Evolutionary conservation across 2,797 vertebrate genomes (phyloP), one percentile per base, ranked within the genome.

Genomic region (Intellagama lesueurii): DNA sequence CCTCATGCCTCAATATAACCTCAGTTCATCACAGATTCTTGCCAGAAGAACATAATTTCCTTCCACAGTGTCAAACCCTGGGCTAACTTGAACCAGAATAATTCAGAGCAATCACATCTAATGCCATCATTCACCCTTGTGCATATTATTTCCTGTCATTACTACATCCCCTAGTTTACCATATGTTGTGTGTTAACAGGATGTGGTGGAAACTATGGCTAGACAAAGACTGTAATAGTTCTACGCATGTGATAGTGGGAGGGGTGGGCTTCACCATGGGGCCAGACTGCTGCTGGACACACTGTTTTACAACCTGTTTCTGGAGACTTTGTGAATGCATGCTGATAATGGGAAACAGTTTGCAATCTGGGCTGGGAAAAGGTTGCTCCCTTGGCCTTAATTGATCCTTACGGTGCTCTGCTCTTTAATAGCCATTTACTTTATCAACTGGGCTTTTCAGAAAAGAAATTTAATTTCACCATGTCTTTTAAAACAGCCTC

Each of bases 381-480:
- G 66, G 22, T 24, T 70, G n/a, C 66, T 80, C 64, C 69, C 70
- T 87, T 66, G 47, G 19, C 24, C 26, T 72, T 70, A 49, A 81
- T 30, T 60, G 68, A 32, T 81, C 86, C 56, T 72, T 60, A 52
- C 52, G 14, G 19, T 81, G 16, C 49, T 56, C 32, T 81, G 47
- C 66, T 7, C 32, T 81, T 81, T 49, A 44, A 78, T 68, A 44
- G 49, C 40, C 44, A 79, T 87, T 87, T 87, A 47, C 66, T 44
- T 81, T 40, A 87, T 81, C 68, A 87, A 32, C 68, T 80, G 68
- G 68, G 47, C 66, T 22, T 81, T 81, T 72, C 78, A 81, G 32
- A 40, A 87, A 72, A 81, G 66, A 87, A 72, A 81, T 87, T 40
- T 72, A 81, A 87, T 87, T 66, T 72, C 56, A 81, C 28, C 24